Evolutionary conservation across 2,888 invertebrate species (phyloP).

Genomic region (Phragmatobia fuliginosa): DNA sequence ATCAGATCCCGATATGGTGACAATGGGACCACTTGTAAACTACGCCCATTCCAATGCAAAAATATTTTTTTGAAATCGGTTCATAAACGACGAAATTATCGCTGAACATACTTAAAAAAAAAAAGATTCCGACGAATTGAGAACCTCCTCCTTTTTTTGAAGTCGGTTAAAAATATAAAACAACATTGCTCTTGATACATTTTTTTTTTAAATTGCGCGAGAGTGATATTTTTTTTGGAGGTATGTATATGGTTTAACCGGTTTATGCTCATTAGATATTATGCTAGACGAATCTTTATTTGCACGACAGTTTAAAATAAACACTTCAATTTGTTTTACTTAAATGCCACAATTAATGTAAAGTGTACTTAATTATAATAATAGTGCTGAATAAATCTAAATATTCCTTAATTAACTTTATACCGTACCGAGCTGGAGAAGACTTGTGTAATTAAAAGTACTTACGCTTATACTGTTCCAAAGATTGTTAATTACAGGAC

Average conservation of each 20-base stretch:
- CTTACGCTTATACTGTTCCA: constrained; percentile 41
- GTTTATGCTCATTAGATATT: background rate
- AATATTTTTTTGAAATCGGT: too few relatives aligned
- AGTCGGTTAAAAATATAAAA: background rate
- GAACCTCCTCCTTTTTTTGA: too few relatives aligned
- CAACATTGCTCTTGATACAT: background rate
- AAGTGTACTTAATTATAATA: constrained; percentile 20
- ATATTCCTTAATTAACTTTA: constrained; percentile 45
- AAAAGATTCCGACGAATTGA: too few relatives aligned
- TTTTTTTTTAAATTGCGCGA: background rate
- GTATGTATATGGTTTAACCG: background rate
- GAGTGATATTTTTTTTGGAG: too few relatives aligned
- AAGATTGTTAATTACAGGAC: constrained; percentile 42
- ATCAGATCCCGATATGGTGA: too few relatives aligned
- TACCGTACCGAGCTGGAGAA: constrained; percentile 22
- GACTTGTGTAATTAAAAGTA: constrained; percentile 42
- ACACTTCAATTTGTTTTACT: constrained; percentile 11
- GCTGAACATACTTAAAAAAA: too few relatives aligned
- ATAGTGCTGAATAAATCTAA: constrained; percentile 22
- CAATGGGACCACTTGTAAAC: too few relatives aligned
- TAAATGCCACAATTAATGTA: constrained; percentile 17
- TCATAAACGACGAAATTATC: too few relatives aligned
- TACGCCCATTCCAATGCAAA: too few relatives aligned
- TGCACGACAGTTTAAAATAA: constrained; percentile 13
- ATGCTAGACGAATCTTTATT: constrained; percentile 10